Evolutionary conservation across 2,888 invertebrate species (phyloP).

Genomic region (Chalcosyrphus nemorum): DNA sequence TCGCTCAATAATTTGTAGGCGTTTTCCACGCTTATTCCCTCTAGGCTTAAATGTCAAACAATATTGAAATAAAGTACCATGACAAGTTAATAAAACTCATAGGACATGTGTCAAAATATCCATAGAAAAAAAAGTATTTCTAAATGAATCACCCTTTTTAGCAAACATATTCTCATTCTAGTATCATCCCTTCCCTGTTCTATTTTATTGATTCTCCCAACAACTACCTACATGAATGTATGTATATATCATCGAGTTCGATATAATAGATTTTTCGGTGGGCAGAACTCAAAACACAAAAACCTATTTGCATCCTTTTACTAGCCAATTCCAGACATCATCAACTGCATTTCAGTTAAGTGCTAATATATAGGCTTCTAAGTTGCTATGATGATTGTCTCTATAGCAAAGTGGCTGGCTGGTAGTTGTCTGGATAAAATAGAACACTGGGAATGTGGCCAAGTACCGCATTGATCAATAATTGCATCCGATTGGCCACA

Average conservation of each 20-base stretch:
- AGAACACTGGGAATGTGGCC: constrained; percentile 21
- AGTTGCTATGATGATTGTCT: constrained; percentile 3
- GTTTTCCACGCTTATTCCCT: too few relatives aligned
- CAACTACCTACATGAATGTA: neutral
- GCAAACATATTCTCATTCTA: too few relatives aligned
- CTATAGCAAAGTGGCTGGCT: neutral
- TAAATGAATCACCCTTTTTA: too few relatives aligned
- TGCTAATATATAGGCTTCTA: constrained; percentile 2
- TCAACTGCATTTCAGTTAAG: neutral
- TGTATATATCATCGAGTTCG: neutral
- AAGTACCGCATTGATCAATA: constrained; percentile 35
- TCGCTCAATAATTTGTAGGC: too few relatives aligned
- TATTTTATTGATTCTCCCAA: neutral
- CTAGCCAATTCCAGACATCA: neutral
- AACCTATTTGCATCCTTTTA: constrained; percentile 1
- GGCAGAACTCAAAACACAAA: neutral
- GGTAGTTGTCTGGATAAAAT: constrained; percentile 12
- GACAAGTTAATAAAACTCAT: too few relatives aligned
- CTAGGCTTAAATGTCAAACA: too few relatives aligned
- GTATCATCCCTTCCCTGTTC: too few relatives aligned
- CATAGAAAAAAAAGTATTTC: too few relatives aligned
- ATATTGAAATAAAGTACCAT: too few relatives aligned
- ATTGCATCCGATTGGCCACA: constrained; percentile 28
- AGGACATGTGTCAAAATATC: too few relatives aligned
- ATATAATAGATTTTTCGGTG: neutral